Percentiles rank a stretch among this genome's conserved stretches.
Evolutionary conservation across 2,113 vertebrate species (phyloP).

Genomic region (Phoenicopterus ruber): DNA sequence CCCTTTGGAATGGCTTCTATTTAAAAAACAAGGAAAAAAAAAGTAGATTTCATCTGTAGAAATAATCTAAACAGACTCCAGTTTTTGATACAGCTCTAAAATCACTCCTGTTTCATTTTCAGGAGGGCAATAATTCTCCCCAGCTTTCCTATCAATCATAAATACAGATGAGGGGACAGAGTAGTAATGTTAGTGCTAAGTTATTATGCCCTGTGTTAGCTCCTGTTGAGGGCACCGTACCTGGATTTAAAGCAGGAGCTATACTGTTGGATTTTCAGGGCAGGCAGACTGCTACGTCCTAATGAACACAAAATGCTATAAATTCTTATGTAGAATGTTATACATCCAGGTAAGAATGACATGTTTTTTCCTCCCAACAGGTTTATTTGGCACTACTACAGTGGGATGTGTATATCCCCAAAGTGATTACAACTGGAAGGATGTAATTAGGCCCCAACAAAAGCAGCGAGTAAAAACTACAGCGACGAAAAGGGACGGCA

Average conservation of each 20-base stretch:
- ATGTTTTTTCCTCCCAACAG: background rate
- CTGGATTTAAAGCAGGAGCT: background rate
- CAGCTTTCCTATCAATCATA: background rate
- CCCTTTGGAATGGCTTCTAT: slow-evolving; percentile 63
- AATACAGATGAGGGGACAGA: background rate
- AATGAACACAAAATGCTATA: background rate
- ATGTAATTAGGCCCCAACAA: background rate
- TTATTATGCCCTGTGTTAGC: background rate
- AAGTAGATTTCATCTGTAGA: background rate
- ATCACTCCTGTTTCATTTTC: background rate
- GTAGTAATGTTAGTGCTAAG: background rate
- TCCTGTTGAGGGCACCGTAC: background rate
- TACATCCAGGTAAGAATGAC: background rate
- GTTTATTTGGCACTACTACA: background rate
- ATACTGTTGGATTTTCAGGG: background rate
- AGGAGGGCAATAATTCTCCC: background rate
- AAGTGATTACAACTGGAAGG: background rate
- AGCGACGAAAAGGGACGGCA: background rate
- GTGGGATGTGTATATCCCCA: background rate
- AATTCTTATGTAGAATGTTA: background rate
- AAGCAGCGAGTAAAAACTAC: background rate
- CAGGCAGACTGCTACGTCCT: background rate
- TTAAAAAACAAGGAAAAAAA: slow-evolving; percentile 54
- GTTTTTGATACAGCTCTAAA: background rate
- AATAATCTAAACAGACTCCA: background rate